Conservation (phyloP, 1,140 invertebrate species). For the Brachionus calyciflorus region DNA sequence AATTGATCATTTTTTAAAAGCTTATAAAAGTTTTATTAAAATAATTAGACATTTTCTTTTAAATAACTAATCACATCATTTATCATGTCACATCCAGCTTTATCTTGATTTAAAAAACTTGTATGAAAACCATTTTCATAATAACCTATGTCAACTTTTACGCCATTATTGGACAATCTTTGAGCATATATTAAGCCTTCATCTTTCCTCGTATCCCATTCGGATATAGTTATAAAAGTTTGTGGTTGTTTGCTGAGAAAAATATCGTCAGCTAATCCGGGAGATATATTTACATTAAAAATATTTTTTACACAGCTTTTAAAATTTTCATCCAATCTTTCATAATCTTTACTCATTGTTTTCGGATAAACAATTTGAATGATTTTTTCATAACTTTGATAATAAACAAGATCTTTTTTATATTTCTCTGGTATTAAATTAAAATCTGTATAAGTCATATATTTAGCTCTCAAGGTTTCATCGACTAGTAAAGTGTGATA, state of each 20-base stretch:
- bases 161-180: background rate
- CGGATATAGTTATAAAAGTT: background rate
- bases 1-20: no score
- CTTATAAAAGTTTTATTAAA: background rate
- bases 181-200: background rate
- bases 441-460: no score
- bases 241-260: background rate
- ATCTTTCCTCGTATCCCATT: background rate
- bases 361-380: background rate
- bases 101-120: background rate
- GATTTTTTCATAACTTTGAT: slow-evolving; percentile 1
- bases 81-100: background rate
- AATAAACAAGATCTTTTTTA: no score
- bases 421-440: no score
- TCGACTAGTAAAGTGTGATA: no score
- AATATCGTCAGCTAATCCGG: background rate
- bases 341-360: background rate
- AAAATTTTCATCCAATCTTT: slow-evolving; percentile 7
- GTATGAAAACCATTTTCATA: background rate
- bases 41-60: background rate
- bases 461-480: no score
- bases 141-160: background rate
- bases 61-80: background rate
- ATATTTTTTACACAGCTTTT: background rate
- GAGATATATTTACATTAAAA: slow-evolving; percentile 29